These are phyloP conservation scores for sheep (Ovis aries) DNA, from an alignment of 2,113 vertebrate genomes.

Conservation along the genomic window ARS-UI_Ramb_v3.0 NC_056071.1:59114501-59115000, in stretches of 20 bases:
- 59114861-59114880: neutral
- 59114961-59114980: conserved; percentile 87
- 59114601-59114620: neutral
- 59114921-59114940: conserved; percentile 80
- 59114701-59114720: neutral
- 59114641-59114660: neutral
- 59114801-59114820: neutral
- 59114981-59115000: conserved; percentile 90
- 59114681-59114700: neutral
- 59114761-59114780: neutral
- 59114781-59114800: neutral
- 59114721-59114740: neutral
- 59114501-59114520: neutral
- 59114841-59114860: conserved; percentile 19
- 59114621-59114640: neutral
- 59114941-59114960: conserved; percentile 88
- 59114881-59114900: conserved; percentile 36
- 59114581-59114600: neutral
- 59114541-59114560: conserved; percentile 50
- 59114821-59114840: neutral
- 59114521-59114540: neutral
- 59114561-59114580: neutral
- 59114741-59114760: neutral
- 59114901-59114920: conserved; percentile 71
- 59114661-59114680: neutral